Base-by-base conservation (phyloP, 2,797 vertebrate genomes). In the Molothrus aeneus region DNA sequence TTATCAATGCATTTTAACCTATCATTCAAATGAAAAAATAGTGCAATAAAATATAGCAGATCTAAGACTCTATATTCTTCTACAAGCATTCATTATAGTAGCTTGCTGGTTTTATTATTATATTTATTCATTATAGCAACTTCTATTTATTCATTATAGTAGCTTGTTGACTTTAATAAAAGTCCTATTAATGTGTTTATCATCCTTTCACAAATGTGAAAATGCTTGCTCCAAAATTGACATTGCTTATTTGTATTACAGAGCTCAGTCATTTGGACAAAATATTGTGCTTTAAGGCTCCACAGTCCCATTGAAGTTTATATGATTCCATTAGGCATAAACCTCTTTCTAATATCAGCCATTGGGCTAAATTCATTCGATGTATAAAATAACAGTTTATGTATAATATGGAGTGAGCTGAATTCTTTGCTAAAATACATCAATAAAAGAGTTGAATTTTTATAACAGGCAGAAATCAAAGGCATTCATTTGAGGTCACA, bases 131-230 rank as follows among this genome's bases (percentile, higher is more conserved):
- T 53, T 86, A 70, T 18, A 69, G 38, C 66, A 61, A 29, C 54
- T 90, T 79, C 66, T 84, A 73, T 80, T 72, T 80, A 79, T 79
- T 79, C 51, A 80, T 59, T 75, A 71, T 50, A 51, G 43, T 86
- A 71, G 42, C 65, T 92, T 88, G 66, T 91, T 92, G 87, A 78
- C 86, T 95, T 94, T 93, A 73, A 91, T 92, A 36, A 51, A 95
- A 95, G 64, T 78, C 47, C 71, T 91, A 80, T 83, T 91, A 87
- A 83, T 89, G 60, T 88, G 73, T 94, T 94, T 91, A 89, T 86
- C 69, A 74, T 63, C 81, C 32, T 80, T 87, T 34, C 61, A 77
- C 43, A 91, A 82, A 90, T 82, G 71, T 83, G 61, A 84, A 90
- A 95, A 81, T 78, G 80, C 59, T 15, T 91, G 56, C 83, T 82